Evolutionary conservation across 2,888 invertebrate species (phyloP).

Genomic region (Girardia tigrina): DNA sequence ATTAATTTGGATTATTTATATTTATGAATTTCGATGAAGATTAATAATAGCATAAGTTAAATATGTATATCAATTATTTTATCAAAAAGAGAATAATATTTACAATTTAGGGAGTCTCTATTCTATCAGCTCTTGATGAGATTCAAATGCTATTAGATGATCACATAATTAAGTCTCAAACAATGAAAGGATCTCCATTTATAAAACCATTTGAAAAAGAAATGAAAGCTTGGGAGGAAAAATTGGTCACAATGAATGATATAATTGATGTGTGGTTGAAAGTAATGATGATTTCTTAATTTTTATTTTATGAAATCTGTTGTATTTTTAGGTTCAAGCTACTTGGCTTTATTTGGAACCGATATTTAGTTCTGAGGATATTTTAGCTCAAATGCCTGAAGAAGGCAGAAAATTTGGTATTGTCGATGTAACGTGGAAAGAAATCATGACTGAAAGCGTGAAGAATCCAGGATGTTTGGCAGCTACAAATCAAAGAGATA

Average conservation of each 20-base stretch:
- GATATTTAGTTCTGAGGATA: slow-evolving; percentile 87
- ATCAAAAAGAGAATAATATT: no score
- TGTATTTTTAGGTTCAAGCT: slow-evolving; percentile 58
- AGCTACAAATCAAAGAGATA: slow-evolving; percentile 50
- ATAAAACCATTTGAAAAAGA: slow-evolving; percentile 67
- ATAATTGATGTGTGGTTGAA: slow-evolving; percentile 82
- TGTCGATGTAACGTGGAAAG: slow-evolving; percentile 66
- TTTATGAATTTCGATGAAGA: background rate
- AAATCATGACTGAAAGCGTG: slow-evolving; percentile 55
- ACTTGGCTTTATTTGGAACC: slow-evolving; percentile 72
- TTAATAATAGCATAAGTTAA: background rate
- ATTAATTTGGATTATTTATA: no score
- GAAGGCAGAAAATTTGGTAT: slow-evolving; percentile 72
- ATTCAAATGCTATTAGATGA: slow-evolving; percentile 72
- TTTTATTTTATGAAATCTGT: background rate
- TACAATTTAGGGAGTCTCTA: slow-evolving; percentile 59
- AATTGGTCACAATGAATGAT: slow-evolving; percentile 72
- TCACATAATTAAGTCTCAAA: slow-evolving; percentile 85
- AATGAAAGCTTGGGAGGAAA: slow-evolving; percentile 64
- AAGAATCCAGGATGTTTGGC: slow-evolving; percentile 50
- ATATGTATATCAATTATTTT: no score
- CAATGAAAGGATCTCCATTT: slow-evolving; percentile 85
- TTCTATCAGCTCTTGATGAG: slow-evolving; percentile 65
- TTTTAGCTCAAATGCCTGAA: slow-evolving; percentile 83
- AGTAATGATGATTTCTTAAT: slow-evolving; percentile 56